These are phyloP conservation scores for Theocolax elegans DNA, from an alignment of 1,140 invertebrate species.

Conservation along the genomic window DNA sequence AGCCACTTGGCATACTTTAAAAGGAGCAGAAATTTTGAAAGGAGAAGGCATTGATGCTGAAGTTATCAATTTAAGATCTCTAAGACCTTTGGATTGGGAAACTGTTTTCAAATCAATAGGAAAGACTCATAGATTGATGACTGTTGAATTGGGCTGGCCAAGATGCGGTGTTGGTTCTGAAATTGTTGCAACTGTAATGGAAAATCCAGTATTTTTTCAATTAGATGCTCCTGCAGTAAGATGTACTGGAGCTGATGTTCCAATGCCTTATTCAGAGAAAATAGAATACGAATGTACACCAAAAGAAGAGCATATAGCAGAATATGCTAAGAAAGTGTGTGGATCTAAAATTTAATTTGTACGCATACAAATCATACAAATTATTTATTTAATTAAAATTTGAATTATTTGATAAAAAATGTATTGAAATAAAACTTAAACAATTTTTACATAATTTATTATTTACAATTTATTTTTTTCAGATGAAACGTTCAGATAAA, in stretches of 20 bases:
- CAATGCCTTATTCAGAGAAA: conserved; percentile 78
- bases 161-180: conserved; percentile 78
- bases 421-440: too few relatives aligned
- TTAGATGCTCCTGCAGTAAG: conserved; percentile 77
- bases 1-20: conserved; percentile 70
- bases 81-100: conserved; percentile 76
- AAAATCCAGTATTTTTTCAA: conserved; percentile 75
- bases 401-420: conserved; percentile 7
- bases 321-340: conserved; percentile 50
- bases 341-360: conserved; percentile 44
- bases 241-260: conserved; percentile 78
- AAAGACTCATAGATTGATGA: conserved; percentile 79
- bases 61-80: conserved; percentile 77
- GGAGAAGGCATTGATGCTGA: conserved; percentile 72
- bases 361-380: not conserved
- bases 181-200: conserved; percentile 72
- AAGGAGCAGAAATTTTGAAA: conserved; percentile 76
- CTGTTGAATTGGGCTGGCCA: conserved; percentile 80
- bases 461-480: too few relatives aligned
- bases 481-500: too few relatives aligned
- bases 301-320: conserved; percentile 59
- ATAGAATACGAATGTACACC: conserved; percentile 74
- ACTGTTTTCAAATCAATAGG: conserved; percentile 75
- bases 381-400: not conserved
- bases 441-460: too few relatives aligned